Evolutionary conservation across 2,797 vertebrate genomes (phyloP).

Genomic region (Pangasius djambal): DNA sequence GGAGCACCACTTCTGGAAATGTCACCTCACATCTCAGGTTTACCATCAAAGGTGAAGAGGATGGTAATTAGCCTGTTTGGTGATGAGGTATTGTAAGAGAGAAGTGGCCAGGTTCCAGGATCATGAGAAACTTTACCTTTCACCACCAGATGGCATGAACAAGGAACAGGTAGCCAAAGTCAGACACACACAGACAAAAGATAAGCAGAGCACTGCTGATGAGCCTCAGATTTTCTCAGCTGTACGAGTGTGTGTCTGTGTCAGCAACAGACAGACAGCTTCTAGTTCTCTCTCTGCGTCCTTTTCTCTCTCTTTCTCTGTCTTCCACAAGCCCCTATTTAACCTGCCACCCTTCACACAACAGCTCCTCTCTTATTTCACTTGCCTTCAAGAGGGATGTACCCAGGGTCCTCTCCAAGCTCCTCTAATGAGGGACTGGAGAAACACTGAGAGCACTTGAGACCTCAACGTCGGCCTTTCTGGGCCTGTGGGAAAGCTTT

Average conservation of each 20-base stretch:
- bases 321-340: conserved; percentile 5
- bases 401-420: conserved; percentile 55
- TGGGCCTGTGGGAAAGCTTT: conserved; percentile 70
- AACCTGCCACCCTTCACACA: conserved; percentile 29
- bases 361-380: conserved; percentile 44
- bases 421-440: conserved; percentile 70
- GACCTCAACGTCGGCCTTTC: conserved; percentile 63
- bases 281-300: conserved; percentile 23
- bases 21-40: conserved; percentile 64
- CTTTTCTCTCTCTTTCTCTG: conserved; percentile 3
- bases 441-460: conserved; percentile 71
- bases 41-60: conserved; percentile 5
- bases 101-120: not conserved
- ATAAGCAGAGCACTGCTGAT: conserved; percentile 27
- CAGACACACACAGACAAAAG: not conserved
- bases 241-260: conserved; percentile 55
- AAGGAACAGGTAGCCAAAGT: not conserved
- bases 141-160: not conserved
- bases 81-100: not conserved
- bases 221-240: conserved; percentile 61
- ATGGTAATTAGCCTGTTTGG: not conserved
- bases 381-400: conserved; percentile 57
- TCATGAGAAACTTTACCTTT: not conserved
- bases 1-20: conserved; percentile 64
- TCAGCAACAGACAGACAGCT: conserved; percentile 55